phyloP scores from a whole-genome alignment of 2,797 vertebrate genomes.

The Melanotaenia boesemani region DNA sequence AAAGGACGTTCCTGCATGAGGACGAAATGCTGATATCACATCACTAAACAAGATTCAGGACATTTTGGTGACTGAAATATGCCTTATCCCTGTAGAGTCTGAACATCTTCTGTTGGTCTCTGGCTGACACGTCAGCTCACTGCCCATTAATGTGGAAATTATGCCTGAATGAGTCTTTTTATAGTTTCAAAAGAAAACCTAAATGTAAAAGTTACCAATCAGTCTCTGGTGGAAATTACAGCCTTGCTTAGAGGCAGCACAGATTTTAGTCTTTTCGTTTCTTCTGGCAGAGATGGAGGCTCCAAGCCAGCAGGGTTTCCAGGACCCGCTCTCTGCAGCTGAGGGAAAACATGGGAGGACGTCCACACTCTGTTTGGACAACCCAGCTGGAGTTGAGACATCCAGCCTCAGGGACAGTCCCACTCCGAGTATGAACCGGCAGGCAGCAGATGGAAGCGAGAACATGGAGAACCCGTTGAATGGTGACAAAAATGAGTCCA shows the following conservation, averaged over 20 bases:
- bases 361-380: slow-evolving; percentile 41
- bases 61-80: slow-evolving; percentile 14
- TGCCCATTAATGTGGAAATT: too few species aligned
- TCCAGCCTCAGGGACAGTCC: slow-evolving; percentile 10
- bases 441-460: slow-evolving; percentile 72
- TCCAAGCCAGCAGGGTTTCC: slow-evolving; percentile 76
- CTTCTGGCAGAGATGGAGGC: slow-evolving; percentile 83
- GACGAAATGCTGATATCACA: neutral
- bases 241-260: neutral
- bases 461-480: slow-evolving; percentile 77
- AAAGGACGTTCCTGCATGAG: slow-evolving; percentile 19
- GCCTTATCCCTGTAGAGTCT: neutral
- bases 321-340: slow-evolving; percentile 75
- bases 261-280: slow-evolving; percentile 17
- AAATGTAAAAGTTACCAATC: neutral
- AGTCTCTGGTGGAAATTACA: neutral
- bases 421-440: slow-evolving; percentile 57
- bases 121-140: neutral
- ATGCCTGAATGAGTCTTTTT: too few species aligned
- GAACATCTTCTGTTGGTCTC: neutral
- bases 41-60: too few species aligned
- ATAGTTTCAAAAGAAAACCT: neutral
- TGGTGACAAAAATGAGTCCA: slow-evolving; percentile 81
- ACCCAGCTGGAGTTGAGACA: slow-evolving; percentile 23
- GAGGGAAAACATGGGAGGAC: slow-evolving; percentile 43